Evolutionary conservation across 2,888 invertebrate genomes (phyloP).

Genomic region (Agonopterix heracliana): DNA sequence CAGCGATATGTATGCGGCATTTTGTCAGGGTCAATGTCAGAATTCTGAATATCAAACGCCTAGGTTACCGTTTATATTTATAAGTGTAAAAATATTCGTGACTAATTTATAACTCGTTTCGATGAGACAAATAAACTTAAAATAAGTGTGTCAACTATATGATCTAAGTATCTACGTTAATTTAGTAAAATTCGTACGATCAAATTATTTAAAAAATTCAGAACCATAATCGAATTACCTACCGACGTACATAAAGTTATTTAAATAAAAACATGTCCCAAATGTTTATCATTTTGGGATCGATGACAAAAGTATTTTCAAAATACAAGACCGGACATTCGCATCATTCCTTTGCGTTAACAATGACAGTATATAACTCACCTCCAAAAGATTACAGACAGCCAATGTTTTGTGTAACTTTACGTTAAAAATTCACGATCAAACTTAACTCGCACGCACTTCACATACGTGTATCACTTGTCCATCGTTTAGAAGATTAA

Average conservation of each 20-base stretch:
- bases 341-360: slow-evolving; percentile 21
- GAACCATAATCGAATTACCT: too few species aligned
- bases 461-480: slow-evolving; percentile 13
- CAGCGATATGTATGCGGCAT: too few species aligned
- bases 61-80: not conserved
- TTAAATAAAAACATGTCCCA: not conserved
- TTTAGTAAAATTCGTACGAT: too few species aligned
- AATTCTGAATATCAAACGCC: too few species aligned
- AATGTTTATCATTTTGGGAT: slow-evolving; percentile 4
- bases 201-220: too few species aligned
- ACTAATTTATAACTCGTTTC: too few species aligned
- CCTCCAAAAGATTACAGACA: slow-evolving; percentile 19
- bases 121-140: too few species aligned
- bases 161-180: too few species aligned
- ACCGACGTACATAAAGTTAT: too few species aligned
- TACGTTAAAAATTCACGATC: slow-evolving; percentile 11
- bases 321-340: slow-evolving; percentile 22
- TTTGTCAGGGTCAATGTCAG: too few species aligned
- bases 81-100: too few species aligned
- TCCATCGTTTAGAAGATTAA: slow-evolving; percentile 26
- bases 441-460: slow-evolving; percentile 19
- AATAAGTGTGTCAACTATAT: too few species aligned
- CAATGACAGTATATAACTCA: slow-evolving; percentile 38
- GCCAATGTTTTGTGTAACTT: slow-evolving; percentile 1
- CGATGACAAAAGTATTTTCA: slow-evolving; percentile 24